Conservation (phyloP, 2,113 vertebrate species). For the Indicator indicator region DNA sequence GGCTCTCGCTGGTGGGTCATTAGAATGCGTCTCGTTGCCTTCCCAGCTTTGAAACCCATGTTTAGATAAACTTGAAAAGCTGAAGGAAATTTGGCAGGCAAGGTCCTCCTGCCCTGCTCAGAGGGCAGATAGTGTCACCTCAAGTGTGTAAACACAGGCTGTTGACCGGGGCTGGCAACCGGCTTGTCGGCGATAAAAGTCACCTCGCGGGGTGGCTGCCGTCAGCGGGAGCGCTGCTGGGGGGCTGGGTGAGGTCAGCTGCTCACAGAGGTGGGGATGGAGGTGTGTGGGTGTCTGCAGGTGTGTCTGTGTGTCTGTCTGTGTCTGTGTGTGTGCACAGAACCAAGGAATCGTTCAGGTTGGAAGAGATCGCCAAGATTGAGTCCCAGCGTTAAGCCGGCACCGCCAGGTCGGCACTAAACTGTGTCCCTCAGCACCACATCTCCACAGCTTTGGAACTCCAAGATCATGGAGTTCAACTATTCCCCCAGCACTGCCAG, state of each 20-base stretch:
- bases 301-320: no score
- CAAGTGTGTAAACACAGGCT: not conserved
- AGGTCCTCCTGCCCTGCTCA: conserved; percentile 36
- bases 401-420: no score
- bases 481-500: no score
- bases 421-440: no score
- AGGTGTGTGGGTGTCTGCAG: fast-evolving
- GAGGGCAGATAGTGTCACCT: conserved; percentile 36
- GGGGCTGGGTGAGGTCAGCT: not conserved
- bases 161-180: not conserved
- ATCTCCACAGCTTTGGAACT: no score
- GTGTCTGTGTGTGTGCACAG: no score
- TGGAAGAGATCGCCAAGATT: no score
- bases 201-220: not conserved
- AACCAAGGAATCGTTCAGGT: no score
- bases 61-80: conserved; percentile 22
- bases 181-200: not conserved
- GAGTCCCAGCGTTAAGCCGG: no score
- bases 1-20: not conserved
- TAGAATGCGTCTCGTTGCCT: not conserved
- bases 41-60: not conserved
- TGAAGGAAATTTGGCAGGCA: conserved; percentile 23
- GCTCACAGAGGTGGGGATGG: not conserved
- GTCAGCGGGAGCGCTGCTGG: not conserved
- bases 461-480: no score